Evolutionary conservation across 2,797 vertebrate species (phyloP), one percentile per base, ranked within the genome.

Genomic region (Gallirallus australis): DNA sequence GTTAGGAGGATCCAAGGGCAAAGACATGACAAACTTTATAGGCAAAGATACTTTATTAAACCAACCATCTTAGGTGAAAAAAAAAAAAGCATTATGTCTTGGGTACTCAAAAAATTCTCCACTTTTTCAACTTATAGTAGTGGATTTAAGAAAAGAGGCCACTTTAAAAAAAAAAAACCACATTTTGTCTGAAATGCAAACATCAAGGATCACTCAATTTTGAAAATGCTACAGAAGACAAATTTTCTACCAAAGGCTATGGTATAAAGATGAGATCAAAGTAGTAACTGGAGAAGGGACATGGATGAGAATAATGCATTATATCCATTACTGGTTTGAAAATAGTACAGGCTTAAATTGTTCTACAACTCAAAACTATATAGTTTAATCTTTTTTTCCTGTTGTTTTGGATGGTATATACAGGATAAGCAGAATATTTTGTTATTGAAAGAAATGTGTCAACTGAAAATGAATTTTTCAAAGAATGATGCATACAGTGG

Each of bases 401-500:
- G 45, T 27, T 87, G 37, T 60, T 93, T 85, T 90, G 48, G 72
- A 76, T 86, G 63, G 20, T 57, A 27, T 56, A 28, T 54, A 76
- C 31, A 37, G 37, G 39, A 82, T 84, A 86, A 90, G 39, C 77
- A 56, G 70, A 89, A 25, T 86, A 79, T 64, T 63, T 90, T 92
- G 64, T 70, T 93, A 63, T 4, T 68, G 75, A 82, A 93, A 91
- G 57, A 82, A 79, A 79, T 57, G 20, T 79, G 60, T 89, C 90
- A 86, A 76, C 63, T 81, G 76, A 68, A 86, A 76, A 48, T 45
- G 50, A 90, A 79, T 77, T 47, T 64, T 93, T 93, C 68, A 66
- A 83, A 82, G 91, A 86, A 39, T 45, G 70, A 64, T 79, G 70
- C 65, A 23, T 56, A 48, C 27, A 72, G 59, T 19, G 47, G 54